Base-by-base conservation (phyloP, 2,888 invertebrate species). In the Platycnemis pennipes region DNA sequence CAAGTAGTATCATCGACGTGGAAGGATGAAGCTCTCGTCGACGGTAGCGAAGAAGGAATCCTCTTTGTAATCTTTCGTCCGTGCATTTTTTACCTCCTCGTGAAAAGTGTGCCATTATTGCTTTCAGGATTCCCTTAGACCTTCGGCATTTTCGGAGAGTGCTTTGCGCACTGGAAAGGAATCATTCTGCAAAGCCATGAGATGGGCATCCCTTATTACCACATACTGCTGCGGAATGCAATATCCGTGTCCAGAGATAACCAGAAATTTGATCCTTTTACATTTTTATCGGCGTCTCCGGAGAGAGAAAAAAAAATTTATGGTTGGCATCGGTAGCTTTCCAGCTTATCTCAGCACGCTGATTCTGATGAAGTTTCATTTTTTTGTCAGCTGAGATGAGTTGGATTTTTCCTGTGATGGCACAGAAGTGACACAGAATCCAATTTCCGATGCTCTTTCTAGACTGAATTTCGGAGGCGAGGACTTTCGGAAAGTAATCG, bases 401-500 rank as follows among this genome's bases (percentile, higher is more conserved):
- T 91, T 63, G 69, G 91, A 91, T 91, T n/a, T n/a, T 44, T 63
- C 63, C 63, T 63, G 91, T 69, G 45, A 91, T 44, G 91, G 91
- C 63, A 56, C 44, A 91, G 44, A 91, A 44, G 91, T 44, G 91
- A 91, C 42, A 63, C 63, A 13, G 89, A 91, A 45, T 91, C 69
- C 69, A 69, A 91, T 91, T 91, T 91, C 91, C 91, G 91, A 91
- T 91, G 91, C 44, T 44, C 56, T 69, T 26, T 91, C 91, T 37
- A 31, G 37, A 77, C 77, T 56, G 45, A 69, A 91, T 91, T 91
- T 45, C 63, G 37, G 53, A 89, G 56, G 42, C 56, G 91, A 37
- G 91, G 91, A 91, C 87, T 45, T 87, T 46, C n/a, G 44, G 44
- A 56, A 91, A 69, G 91, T 91, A 91, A 91, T 91, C 91, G 44